Percentiles rank a stretch among this genome's conserved stretches.
These are phyloP conservation scores for Tychaedon coryphoeus DNA, from an alignment of 2,113 vertebrate genomes.

Conservation along the genomic window DNA sequence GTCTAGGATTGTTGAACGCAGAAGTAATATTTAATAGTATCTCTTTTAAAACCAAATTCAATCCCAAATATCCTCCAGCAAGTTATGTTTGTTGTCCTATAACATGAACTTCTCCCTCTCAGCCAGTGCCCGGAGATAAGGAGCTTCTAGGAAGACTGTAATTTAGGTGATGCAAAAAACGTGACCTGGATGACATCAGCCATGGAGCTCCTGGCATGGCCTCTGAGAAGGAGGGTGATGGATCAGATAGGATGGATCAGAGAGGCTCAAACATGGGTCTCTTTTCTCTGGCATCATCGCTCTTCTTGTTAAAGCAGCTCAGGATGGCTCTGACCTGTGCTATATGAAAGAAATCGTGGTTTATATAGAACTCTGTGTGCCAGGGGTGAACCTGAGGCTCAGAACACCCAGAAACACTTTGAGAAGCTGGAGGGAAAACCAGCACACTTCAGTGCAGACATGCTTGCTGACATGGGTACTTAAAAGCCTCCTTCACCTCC, in stretches of 20 bases:
- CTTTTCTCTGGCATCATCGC: background rate
- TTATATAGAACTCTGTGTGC: fast-evolving
- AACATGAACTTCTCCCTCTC: fast-evolving
- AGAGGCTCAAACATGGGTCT: fast-evolving
- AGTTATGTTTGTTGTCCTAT: background rate
- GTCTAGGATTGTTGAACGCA: background rate
- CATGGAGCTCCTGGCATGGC: background rate
- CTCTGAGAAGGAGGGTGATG: background rate
- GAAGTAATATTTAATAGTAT: background rate
- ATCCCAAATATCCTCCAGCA: background rate
- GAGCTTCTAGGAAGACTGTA: background rate
- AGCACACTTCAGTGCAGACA: background rate
- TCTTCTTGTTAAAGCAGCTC: background rate
- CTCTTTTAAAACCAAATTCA: background rate
- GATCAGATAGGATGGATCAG: fast-evolving
- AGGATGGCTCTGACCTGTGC: background rate
- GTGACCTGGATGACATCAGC: background rate
- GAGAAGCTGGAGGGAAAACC: background rate
- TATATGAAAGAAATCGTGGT: fast-evolving
- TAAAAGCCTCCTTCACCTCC: fast-evolving
- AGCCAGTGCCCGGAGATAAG: background rate
- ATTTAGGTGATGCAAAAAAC: background rate
- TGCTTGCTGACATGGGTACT: background rate
- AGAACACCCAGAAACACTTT: background rate
- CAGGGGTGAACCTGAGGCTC: background rate